Conservation (phyloP, 2,888 invertebrate genomes). For the Drosophila siamana region DNA sequence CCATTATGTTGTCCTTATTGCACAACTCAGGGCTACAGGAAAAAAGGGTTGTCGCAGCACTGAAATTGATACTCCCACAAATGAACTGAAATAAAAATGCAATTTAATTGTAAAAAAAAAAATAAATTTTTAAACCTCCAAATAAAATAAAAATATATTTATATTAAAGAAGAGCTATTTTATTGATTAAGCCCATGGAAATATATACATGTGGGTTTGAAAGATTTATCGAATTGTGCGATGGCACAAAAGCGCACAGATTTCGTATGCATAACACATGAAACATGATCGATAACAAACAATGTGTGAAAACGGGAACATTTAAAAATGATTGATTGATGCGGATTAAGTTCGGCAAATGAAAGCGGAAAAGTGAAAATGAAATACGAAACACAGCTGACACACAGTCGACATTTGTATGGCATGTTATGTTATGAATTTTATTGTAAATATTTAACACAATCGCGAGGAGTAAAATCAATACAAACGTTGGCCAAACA, state of each 20-base stretch:
- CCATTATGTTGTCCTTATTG: too few relatives aligned
- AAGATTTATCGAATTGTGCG: background rate
- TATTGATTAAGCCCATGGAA: background rate
- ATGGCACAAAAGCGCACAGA: background rate
- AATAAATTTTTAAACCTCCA: background rate
- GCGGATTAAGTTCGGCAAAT: background rate
- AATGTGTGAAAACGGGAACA: conserved; percentile 7
- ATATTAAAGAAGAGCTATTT: too few relatives aligned
- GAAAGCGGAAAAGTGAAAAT: background rate
- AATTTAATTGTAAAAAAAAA: too few relatives aligned
- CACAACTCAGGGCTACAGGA: too few relatives aligned
- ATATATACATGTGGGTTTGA: background rate
- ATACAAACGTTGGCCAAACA: background rate
- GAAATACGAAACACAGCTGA: background rate
- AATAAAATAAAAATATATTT: background rate
- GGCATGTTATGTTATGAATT: background rate
- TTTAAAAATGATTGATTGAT: conserved; percentile 12
- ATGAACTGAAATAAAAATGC: too few relatives aligned
- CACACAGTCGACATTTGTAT: background rate
- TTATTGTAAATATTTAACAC: conserved; percentile 7
- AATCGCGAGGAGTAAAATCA: background rate
- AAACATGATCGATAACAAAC: conserved; percentile 12
- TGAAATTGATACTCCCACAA: too few relatives aligned
- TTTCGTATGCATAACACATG: conserved; percentile 2
- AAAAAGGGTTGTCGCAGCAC: too few relatives aligned